Conservation (phyloP, 2,113 vertebrate species). For the Rhinopithecus roxellana region DNA sequence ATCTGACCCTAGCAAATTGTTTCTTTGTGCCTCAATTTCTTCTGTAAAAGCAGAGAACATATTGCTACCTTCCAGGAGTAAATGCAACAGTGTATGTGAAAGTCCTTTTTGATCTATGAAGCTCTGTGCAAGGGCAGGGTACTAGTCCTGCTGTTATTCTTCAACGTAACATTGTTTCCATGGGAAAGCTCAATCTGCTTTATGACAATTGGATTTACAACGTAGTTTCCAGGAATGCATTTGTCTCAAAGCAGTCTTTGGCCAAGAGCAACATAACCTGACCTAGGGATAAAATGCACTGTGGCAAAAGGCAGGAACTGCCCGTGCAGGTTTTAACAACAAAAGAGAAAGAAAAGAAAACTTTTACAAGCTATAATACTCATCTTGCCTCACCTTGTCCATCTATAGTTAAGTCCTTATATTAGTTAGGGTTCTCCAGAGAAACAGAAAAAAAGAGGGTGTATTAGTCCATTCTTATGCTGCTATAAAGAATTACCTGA, state of each 20-base stretch:
- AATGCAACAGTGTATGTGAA: background rate
- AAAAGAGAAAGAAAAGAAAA: background rate
- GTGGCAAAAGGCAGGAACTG: slow-evolving; percentile 19
- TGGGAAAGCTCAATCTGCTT: slow-evolving; percentile 42
- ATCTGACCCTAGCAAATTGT: background rate
- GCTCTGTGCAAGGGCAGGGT: background rate
- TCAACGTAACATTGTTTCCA: slow-evolving; percentile 46
- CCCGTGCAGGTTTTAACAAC: background rate
- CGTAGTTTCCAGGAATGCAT: slow-evolving; percentile 71
- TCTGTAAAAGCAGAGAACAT: background rate
- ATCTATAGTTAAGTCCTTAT: background rate
- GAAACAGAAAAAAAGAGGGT: background rate
- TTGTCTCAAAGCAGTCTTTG: slow-evolving; percentile 44
- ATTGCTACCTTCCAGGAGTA: background rate
- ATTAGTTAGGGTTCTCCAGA: background rate
- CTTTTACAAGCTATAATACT: background rate
- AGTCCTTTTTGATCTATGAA: background rate
- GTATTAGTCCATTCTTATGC: no score
- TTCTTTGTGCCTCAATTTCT: background rate
- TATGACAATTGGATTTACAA: slow-evolving; percentile 60
- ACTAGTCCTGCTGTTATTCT: background rate
- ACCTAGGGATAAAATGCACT: background rate
- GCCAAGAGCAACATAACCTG: slow-evolving; percentile 74
- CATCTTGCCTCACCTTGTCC: background rate
- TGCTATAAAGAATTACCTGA: no score